A percentile compares a stretch with the other conserved stretches of the same genome.
Conservation (phyloP, 1,140 invertebrate species). For the Drosophila obscura region DNA sequence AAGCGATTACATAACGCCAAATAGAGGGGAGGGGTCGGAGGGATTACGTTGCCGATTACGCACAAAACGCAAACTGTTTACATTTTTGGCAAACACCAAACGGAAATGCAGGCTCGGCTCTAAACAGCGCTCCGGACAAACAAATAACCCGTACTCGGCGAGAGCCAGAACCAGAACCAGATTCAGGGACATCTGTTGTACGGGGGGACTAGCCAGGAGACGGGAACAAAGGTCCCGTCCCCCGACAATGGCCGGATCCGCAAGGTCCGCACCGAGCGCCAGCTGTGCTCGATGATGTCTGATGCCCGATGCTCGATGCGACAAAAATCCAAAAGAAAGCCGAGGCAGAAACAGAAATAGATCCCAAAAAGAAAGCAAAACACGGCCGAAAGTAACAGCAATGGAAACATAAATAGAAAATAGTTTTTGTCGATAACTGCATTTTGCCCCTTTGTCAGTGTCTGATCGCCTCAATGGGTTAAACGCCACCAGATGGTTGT, state of each 20-base stretch:
- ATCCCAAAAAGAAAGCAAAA: conserved; percentile 44
- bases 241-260: conserved; percentile 27
- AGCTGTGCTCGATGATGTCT: conserved; percentile 2
- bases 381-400: conserved; percentile 46
- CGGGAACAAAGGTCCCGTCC: conserved; percentile 35
- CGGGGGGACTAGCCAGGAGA: conserved; percentile 11
- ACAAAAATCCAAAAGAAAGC: conserved; percentile 32
- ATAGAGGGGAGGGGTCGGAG: conserved; percentile 3
- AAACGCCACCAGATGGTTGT: conserved; percentile 72
- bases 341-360: conserved; percentile 5
- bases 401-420: conserved; percentile 43
- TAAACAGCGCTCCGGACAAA: conserved; percentile 62
- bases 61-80: conserved; percentile 72
- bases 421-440: conserved; percentile 73
- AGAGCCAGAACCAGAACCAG: not conserved
- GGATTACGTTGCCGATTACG: conserved; percentile 62
- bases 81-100: conserved; percentile 72
- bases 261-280: conserved; percentile 15
- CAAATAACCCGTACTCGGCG: conserved; percentile 71
- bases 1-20: conserved; percentile 69
- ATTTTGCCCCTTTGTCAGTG: conserved; percentile 42
- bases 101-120: conserved; percentile 76
- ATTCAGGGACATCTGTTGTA: not conserved
- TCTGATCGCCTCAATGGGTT: conserved; percentile 68
- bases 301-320: conserved; percentile 24